Base-by-base conservation (phyloP, 2,113 vertebrate species). In the Electrona antarctica region DNA sequence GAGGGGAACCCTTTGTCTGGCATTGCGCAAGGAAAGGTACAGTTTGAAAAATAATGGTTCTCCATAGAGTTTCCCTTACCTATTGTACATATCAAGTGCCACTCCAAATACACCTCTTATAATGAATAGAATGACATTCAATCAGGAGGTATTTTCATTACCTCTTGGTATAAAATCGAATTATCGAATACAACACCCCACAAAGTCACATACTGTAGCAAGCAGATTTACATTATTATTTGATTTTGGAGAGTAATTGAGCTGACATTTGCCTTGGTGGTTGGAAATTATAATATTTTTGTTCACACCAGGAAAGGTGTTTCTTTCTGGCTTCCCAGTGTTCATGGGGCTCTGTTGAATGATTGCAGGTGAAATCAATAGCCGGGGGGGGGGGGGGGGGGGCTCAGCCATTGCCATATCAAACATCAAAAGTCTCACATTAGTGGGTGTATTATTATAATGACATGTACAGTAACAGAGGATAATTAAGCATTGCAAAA, bases 21-120 rank as follows among this genome's bases (percentile, higher is more conserved):
- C 67, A 64, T 47, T 57, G 46, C 80, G 75, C 65, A 68, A 55
- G 21, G 21, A 21, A 21, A 21, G 57, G 70, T 9, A 45, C 60
- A 63, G 51, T 78, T 81, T 77, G 81, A 82, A 89, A 84, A 86
- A 85, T 74, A 72, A 77, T 63, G 49, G 70, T 13, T 15, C 58
- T 79, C 63, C 84, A 33, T 71, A 63, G 79, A 76, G 28, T 48
- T 74, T 68, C 68, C 66, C 10, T 60, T 73, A 64, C 72, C 41
- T 49, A 64, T 15, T 59, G 49, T 71, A 55, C 69, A 75, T 64
- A 76, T 71, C 47, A 79, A 73, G 84, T 41, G 33, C 8, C 57
- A 75, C 33, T 41, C 33, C 67, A 58, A 70, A 57, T 68, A 54
- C 47, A 63, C 69, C 66, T 54, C 21, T 62, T 51, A 64, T 8